phyloP scores from a whole-genome alignment of 1,140 invertebrate species.

The Acromyrmex heyeri region DNA sequence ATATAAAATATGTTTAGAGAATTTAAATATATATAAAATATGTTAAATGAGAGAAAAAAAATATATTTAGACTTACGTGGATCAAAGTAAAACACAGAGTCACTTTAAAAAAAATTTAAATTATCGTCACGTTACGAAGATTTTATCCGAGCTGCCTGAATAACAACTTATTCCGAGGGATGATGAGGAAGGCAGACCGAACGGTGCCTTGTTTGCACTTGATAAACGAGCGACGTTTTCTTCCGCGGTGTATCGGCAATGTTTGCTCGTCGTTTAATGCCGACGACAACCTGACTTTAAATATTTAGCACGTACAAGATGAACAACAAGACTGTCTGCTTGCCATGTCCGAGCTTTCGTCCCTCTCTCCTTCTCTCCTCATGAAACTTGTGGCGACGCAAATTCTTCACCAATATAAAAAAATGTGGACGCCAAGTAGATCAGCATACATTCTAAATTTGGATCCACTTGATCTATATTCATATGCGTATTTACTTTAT shows the following conservation, averaged over 20 bases:
- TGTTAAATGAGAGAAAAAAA: neutral
- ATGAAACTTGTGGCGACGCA: constrained; percentile 24
- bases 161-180: constrained; percentile 30
- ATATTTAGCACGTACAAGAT: constrained; percentile 62
- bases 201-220: constrained; percentile 58
- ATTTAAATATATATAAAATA: neutral
- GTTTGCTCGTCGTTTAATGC: constrained; percentile 61
- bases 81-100: neutral
- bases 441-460: constrained; percentile 8
- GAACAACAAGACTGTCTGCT: constrained; percentile 51
- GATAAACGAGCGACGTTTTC: constrained; percentile 56
- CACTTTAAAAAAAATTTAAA: neutral
- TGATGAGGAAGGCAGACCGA: constrained; percentile 11
- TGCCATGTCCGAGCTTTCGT: constrained; percentile 36
- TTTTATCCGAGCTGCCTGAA: constrained; percentile 10
- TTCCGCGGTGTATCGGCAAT: constrained; percentile 51
- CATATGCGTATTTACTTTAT: neutral
- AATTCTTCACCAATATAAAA: constrained; percentile 34
- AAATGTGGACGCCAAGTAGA: neutral
- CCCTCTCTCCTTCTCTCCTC: constrained; percentile 1
- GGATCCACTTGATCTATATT: neutral
- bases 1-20: neutral
- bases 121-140: neutral
- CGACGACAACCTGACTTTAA: constrained; percentile 62
- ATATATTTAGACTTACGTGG: neutral